Percentiles rank a stretch among this genome's conserved stretches.
These are phyloP conservation scores for Lethrus apterus DNA, from an alignment of 1,140 invertebrate species.

Conservation along the genomic window DNA sequence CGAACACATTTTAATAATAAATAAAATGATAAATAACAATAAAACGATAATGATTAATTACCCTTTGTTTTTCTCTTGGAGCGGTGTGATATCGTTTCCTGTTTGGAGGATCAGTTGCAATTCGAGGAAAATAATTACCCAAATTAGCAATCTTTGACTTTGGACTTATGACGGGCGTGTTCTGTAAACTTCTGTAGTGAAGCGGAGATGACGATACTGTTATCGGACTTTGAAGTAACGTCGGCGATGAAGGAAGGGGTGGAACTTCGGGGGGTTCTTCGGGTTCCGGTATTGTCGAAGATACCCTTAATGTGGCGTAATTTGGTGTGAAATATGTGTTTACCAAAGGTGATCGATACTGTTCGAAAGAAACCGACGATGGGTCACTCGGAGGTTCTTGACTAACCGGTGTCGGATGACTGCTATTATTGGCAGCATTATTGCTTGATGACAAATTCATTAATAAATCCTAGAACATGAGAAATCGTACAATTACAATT, in stretches of 20 bases:
- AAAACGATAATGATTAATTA: too few species aligned
- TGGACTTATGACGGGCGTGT: constrained; percentile 32
- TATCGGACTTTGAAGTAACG: constrained; percentile 21
- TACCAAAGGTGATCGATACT: constrained; percentile 47
- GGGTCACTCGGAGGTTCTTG: constrained; percentile 37
- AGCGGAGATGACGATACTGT: constrained; percentile 17
- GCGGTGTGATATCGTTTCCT: constrained; percentile 53
- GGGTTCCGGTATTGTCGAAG: constrained; percentile 25
- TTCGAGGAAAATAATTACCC: constrained; percentile 35
- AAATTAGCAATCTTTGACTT: constrained; percentile 36
- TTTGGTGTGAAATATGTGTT: constrained; percentile 33
- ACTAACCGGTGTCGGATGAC: constrained; percentile 42
- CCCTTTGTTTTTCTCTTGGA: constrained; percentile 53
- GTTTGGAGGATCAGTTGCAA: constrained; percentile 37
- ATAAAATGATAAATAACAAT: constrained; percentile 1
- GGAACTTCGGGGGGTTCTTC: constrained; percentile 34
- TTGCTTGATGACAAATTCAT: constrained; percentile 51
- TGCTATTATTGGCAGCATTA: constrained; percentile 38
- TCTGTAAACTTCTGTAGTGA: constrained; percentile 36
- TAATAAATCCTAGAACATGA: constrained; percentile 47
- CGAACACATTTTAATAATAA: not conserved
- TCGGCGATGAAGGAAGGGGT: constrained; percentile 31
- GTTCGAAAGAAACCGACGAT: constrained; percentile 46
- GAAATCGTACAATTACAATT: constrained; percentile 16
- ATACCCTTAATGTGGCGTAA: constrained; percentile 28